phyloP scores from a whole-genome alignment of 2,888 invertebrate species.

The Anaspis maculata region DNA sequence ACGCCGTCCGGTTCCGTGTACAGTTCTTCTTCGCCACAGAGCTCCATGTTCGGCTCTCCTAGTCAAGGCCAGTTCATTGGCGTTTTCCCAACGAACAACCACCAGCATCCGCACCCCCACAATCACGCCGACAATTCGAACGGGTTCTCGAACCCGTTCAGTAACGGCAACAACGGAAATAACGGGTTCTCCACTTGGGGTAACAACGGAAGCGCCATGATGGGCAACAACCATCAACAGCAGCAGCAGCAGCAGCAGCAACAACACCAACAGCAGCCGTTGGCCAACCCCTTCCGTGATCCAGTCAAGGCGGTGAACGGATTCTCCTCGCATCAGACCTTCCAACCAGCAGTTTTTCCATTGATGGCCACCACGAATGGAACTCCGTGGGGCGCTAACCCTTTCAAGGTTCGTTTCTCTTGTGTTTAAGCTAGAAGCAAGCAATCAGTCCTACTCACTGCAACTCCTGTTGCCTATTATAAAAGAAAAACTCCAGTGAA shows the following conservation, averaged over 20 bases:
- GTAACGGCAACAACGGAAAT: constrained; percentile 15
- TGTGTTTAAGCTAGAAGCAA: too few species aligned
- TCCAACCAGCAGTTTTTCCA: constrained; percentile 27
- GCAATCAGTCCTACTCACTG: too few species aligned
- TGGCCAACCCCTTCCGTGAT: constrained; percentile 34
- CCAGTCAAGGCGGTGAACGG: constrained; percentile 26
- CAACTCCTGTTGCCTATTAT: too few species aligned
- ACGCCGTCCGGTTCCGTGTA: constrained; percentile 38
- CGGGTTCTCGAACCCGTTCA: constrained; percentile 27
- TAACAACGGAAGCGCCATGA: too few species aligned
- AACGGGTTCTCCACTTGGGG: constrained; percentile 12
- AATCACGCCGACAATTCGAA: constrained; percentile 9
- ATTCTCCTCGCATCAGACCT: constrained; percentile 27
- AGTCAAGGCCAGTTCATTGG: constrained; percentile 36
- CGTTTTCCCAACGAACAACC: background rate
- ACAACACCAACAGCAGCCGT: constrained; percentile 20
- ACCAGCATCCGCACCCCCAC: background rate
- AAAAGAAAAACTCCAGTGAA: too few species aligned
- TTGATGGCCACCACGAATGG: constrained; percentile 11
- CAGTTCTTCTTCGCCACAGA: constrained; percentile 39
- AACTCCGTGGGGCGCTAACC: constrained; percentile 33
- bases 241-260: too few species aligned
- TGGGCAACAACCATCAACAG: too few species aligned
- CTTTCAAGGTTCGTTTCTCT: constrained; percentile 33
- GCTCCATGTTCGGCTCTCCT: constrained; percentile 40